Percentiles rank a stretch among this genome's conserved stretches.
Conservation (phyloP, 1,140 invertebrate genomes). For the Panulirus ornatus region DNA sequence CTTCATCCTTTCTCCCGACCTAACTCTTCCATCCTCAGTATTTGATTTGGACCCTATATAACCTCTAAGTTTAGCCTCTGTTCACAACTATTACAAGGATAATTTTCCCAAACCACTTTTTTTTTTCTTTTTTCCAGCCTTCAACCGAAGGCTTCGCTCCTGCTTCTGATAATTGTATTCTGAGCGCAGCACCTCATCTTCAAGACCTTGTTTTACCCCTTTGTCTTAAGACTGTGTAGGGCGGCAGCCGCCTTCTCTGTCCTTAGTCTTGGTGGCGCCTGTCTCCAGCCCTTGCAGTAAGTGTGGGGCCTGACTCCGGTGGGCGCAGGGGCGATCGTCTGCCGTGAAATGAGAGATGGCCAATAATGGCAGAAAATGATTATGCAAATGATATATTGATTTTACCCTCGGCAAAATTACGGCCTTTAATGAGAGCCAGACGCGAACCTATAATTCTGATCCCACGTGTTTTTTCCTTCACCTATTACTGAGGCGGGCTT, state of each 20-base stretch:
- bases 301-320: neutral
- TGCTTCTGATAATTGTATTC: too few relatives aligned
- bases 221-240: too few relatives aligned
- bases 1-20: neutral
- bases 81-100: too few relatives aligned
- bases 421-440: conserved; percentile 56
- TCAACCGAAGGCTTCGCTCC: too few relatives aligned
- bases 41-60: too few relatives aligned
- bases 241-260: neutral
- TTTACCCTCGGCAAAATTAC: conserved; percentile 47
- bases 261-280: neutral
- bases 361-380: conserved; percentile 71
- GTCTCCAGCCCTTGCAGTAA: neutral
- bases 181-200: too few relatives aligned
- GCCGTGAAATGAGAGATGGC: conserved; percentile 67
- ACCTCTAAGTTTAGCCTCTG: too few relatives aligned
- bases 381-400: conserved; percentile 71
- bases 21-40: neutral
- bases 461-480: neutral
- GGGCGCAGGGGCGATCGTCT: neutral
- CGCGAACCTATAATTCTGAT: conserved; percentile 32
- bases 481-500: too few relatives aligned
- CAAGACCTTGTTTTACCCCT: too few relatives aligned
- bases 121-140: too few relatives aligned
- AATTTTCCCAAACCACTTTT: too few relatives aligned